A percentile compares a stretch with the other conserved stretches of the same genome.
These are phyloP conservation scores for Lepidonotus clava DNA, from an alignment of 2,888 invertebrate genomes.

Conservation along the genomic window DNA sequence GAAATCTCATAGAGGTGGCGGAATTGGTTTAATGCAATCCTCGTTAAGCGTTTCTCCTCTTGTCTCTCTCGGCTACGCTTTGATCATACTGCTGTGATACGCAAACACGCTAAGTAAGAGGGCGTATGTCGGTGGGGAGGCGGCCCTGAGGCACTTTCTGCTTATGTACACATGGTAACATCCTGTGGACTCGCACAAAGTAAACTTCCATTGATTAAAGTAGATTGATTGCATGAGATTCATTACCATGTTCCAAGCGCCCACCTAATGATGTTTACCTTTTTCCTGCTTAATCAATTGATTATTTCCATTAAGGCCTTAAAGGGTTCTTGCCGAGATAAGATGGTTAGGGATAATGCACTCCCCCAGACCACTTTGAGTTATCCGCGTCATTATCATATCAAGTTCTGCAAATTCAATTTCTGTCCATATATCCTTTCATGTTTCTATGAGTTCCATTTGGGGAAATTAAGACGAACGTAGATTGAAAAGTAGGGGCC, in stretches of 20 bases:
- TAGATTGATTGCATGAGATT: slow-evolving; percentile 13
- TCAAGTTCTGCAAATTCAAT: background rate
- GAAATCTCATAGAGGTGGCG: slow-evolving; percentile 18
- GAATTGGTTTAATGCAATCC: slow-evolving; percentile 27
- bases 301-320: slow-evolving; percentile 20
- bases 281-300: slow-evolving; percentile 47
- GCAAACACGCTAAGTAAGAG: too few species aligned
- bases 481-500: background rate
- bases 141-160: too few species aligned
- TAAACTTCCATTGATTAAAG: slow-evolving; percentile 22
- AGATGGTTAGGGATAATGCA: slow-evolving; percentile 8
- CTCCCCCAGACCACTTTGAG: background rate
- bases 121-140: too few species aligned
- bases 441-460: background rate
- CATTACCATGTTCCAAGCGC: background rate
- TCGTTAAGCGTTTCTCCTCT: background rate
- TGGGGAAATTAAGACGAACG: background rate
- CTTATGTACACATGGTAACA: too few species aligned
- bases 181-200: too few species aligned
- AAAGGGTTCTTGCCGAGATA: background rate
- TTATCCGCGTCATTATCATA: background rate
- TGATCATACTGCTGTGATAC: too few species aligned
- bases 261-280: slow-evolving; percentile 10
- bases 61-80: too few species aligned
- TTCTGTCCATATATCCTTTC: background rate